Base-by-base conservation (phyloP, 2,888 invertebrate genomes). In the Synanthedon tipuliformis region DNA sequence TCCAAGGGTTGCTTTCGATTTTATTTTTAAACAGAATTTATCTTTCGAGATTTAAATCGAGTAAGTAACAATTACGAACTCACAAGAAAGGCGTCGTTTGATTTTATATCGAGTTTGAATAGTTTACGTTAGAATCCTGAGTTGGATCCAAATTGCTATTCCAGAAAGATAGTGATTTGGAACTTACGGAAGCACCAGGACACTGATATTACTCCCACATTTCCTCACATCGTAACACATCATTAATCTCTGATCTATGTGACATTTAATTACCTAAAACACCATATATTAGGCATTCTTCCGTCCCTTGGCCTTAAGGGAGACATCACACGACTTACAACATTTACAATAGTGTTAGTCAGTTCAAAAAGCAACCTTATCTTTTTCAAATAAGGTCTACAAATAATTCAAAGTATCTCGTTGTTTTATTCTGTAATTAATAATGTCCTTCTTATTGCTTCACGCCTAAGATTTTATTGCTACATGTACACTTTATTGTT, bases 221-320 rank as follows among this genome's bases (percentile, higher is more conserved):
- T 34, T 67, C 68, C 62, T 68, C 73, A 73, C 62, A 63, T 75
- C 81, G 84, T 80, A 81, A 84, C 85, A 85, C 81, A 80, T 85
- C 85, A 86, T 87, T 87, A 86, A 87, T 86, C 82, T 81, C 78
- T 81, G 84, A 86, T 86, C 77, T 83, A 87, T 86, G 84, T 81
- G 85, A 86, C 85, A 85, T 87, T 86, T 85, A 86, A 87, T 87
- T 87, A 87, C 86, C 85, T 83, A 84, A 83, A 84, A 84, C 83
- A 85, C 83, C 83, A 85, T 87, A 86, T 84, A 86, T 85, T 82
- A 76, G 69, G 69, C 73, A 75, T 81, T 83, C 85, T 85, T 86
- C 85, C 86, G 80, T 74, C 73, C 69, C 71, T 66, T 64, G 65
- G 65, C 73, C 75, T 71, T 70, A 70, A 66, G 71, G 69, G 66